These are phyloP conservation scores for Choristoneura rosaceana DNA, from an alignment of 2,888 invertebrate species.

Conservation along the genomic window DNA sequence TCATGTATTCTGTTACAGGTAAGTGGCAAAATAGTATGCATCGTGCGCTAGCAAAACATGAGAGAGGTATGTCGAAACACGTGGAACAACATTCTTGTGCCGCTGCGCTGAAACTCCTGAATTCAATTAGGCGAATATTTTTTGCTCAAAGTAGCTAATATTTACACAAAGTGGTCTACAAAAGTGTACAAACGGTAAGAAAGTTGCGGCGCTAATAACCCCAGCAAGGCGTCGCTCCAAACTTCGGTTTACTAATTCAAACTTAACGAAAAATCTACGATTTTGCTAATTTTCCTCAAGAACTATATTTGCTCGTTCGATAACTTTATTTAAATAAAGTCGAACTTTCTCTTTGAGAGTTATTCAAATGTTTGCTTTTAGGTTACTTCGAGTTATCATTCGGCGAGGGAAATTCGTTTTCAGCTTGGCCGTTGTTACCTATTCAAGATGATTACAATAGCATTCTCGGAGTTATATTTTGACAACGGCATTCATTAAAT, in stretches of 20 bases:
- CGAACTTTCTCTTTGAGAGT: slow-evolving; percentile 48
- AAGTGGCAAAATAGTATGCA: slow-evolving; percentile 47
- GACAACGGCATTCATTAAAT: not conserved
- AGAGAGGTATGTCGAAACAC: slow-evolving; percentile 23
- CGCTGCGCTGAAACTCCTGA: slow-evolving; percentile 24
- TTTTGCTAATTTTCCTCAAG: slow-evolving; percentile 61
- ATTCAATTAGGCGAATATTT: slow-evolving; percentile 45
- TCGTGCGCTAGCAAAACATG: slow-evolving; percentile 31
- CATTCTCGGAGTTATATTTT: not conserved
- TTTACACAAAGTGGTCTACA: slow-evolving; percentile 68
- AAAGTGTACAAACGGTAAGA: slow-evolving; percentile 71
- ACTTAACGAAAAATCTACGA: slow-evolving; percentile 66
- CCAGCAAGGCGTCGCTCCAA: slow-evolving; percentile 53
- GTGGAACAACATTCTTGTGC: not conserved
- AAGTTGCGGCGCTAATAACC: slow-evolving; percentile 69
- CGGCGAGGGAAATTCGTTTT: slow-evolving; percentile 1
- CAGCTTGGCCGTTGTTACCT: not conserved
- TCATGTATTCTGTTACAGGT: slow-evolving; percentile 53
- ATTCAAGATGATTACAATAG: slow-evolving; percentile 6
- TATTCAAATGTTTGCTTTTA: slow-evolving; percentile 43
- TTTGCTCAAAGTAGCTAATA: slow-evolving; percentile 56
- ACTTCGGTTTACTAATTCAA: slow-evolving; percentile 60
- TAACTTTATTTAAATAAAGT: slow-evolving; percentile 45
- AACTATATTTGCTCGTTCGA: slow-evolving; percentile 42
- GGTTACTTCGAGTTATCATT: slow-evolving; percentile 28